phyloP scores from a whole-genome alignment of 2,797 vertebrate genomes.

The Tangara arthus region DNA sequence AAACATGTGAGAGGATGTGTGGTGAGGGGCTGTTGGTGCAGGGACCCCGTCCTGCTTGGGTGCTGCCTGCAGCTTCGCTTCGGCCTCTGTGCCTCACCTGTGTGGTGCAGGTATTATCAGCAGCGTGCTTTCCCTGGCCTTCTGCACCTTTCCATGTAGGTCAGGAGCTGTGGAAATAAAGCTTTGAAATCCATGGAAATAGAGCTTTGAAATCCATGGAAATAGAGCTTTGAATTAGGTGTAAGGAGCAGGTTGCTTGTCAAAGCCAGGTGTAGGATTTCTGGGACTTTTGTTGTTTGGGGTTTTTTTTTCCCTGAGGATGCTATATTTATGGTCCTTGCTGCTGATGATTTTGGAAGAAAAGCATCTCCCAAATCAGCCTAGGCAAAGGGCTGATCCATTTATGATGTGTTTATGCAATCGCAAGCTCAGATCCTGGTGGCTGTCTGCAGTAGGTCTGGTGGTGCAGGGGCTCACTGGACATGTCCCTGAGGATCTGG shows the following conservation, averaged over 20 bases:
- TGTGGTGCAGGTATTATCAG: neutral
- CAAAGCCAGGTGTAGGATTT: neutral
- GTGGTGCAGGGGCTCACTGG: neutral
- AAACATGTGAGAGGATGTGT: accelerated
- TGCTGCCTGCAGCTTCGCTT: neutral
- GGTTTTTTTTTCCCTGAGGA: neutral
- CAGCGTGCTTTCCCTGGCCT: neutral
- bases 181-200: neutral
- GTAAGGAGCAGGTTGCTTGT: neutral
- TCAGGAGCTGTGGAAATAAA: neutral
- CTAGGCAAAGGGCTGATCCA: neutral
- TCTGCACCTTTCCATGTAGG: neutral
- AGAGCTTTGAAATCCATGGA: neutral
- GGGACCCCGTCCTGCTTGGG: neutral
- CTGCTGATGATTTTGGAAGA: neutral
- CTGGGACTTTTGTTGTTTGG: neutral
- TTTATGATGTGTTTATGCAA: neutral
- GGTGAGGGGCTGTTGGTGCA: neutral
- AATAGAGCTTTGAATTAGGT: neutral
- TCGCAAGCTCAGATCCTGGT: neutral
- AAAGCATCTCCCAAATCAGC: neutral
- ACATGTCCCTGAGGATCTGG: neutral
- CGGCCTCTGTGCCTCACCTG: accelerated
- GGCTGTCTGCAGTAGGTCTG: neutral
- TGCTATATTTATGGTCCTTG: neutral